Percentiles rank a stretch among this genome's conserved stretches.
Evolutionary conservation across 2,888 invertebrate species (phyloP).

Genomic region (Tanytarsus gracilentus): DNA sequence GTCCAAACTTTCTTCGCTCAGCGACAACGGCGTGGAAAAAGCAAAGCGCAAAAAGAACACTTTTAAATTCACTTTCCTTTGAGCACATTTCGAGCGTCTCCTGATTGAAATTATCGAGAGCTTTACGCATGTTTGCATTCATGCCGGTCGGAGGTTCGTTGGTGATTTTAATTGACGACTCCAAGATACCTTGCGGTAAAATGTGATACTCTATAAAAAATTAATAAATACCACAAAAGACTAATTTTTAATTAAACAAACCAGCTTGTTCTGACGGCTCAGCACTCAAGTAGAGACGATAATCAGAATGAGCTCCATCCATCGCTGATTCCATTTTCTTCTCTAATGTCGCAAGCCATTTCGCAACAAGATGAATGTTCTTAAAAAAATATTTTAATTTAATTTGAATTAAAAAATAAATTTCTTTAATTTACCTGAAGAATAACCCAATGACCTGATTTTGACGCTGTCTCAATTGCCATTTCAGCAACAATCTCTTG

Average conservation of each 20-base stretch:
- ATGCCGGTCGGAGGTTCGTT: slow-evolving; percentile 94
- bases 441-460: slow-evolving; percentile 90
- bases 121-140: slow-evolving; percentile 88
- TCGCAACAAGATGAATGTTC: slow-evolving; percentile 92
- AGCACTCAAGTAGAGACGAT: slow-evolving; percentile 79
- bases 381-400: slow-evolving; percentile 38
- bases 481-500: slow-evolving; percentile 90
- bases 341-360: slow-evolving; percentile 84
- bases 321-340: slow-evolving; percentile 84
- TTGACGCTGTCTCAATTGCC: slow-evolving; percentile 80
- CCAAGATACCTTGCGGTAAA: slow-evolving; percentile 78
- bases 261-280: slow-evolving; percentile 67
- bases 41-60: slow-evolving; percentile 77
- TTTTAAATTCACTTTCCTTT: slow-evolving; percentile 88
- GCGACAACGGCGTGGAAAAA: slow-evolving; percentile 94
- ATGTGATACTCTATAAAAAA: slow-evolving; percentile 45
- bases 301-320: slow-evolving; percentile 67
- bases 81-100: slow-evolving; percentile 88
- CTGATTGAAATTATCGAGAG: slow-evolving; percentile 84
- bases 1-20: slow-evolving; percentile 74
- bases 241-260: background rate
- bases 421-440: slow-evolving; percentile 44
- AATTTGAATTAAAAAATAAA: background rate
- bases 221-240: background rate
- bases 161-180: slow-evolving; percentile 90